These are phyloP conservation scores for Camponotus pennsylvanicus DNA, from an alignment of 1,140 invertebrate genomes.

Conservation along the genomic window DNA sequence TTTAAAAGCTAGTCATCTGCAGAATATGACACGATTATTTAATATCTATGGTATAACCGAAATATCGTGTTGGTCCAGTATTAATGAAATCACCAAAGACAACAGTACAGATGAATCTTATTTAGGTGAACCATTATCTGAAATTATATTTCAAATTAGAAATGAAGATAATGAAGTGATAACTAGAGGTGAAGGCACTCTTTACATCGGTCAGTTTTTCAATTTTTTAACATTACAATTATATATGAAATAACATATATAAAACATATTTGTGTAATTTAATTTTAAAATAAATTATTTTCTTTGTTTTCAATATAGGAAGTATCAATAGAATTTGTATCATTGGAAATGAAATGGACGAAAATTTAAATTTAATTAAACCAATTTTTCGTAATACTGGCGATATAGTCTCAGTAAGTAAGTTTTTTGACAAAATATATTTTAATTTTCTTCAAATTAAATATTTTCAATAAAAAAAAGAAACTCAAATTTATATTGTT, in stretches of 20 bases:
- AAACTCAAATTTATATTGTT: slow-evolving; percentile 4
- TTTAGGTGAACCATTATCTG: slow-evolving; percentile 88
- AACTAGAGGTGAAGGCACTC: slow-evolving; percentile 85
- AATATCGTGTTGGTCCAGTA: slow-evolving; percentile 93
- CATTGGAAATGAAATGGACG: slow-evolving; percentile 86
- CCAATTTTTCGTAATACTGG: slow-evolving; percentile 89
- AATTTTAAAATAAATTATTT: slow-evolving; percentile 19
- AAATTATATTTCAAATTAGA: slow-evolving; percentile 88
- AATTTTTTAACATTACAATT: slow-evolving; percentile 34
- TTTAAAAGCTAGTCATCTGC: slow-evolving; percentile 83
- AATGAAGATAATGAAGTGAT: slow-evolving; percentile 77
- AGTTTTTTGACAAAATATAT: not conserved
- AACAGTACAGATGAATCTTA: slow-evolving; percentile 62
- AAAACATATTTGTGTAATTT: slow-evolving; percentile 30
- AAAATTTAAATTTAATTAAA: slow-evolving; percentile 78
- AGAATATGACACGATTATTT: slow-evolving; percentile 88
- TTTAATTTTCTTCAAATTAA: not conserved
- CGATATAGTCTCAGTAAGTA: slow-evolving; percentile 87
- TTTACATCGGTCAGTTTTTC: slow-evolving; percentile 87
- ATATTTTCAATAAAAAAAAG: slow-evolving; percentile 31
- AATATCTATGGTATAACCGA: slow-evolving; percentile 95
- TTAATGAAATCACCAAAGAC: slow-evolving; percentile 86
- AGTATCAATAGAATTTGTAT: slow-evolving; percentile 89
- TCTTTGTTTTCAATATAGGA: slow-evolving; percentile 82
- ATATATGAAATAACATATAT: slow-evolving; percentile 27